Percentiles rank a stretch among this genome's conserved stretches.
These are phyloP conservation scores for Aleiodes leptofemur DNA, from an alignment of 2,888 invertebrate genomes.

Conservation along the genomic window DNA sequence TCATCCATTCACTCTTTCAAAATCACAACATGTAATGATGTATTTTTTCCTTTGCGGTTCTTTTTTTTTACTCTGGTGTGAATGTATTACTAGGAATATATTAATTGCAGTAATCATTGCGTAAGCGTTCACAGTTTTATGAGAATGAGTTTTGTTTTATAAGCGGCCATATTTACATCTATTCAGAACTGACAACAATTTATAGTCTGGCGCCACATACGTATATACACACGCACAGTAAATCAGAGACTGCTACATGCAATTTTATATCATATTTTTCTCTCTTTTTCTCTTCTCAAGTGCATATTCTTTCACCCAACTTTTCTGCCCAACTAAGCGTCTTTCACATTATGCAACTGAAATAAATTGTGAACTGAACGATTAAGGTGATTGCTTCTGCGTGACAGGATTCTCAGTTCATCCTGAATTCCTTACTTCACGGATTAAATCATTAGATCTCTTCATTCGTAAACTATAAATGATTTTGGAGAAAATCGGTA, in stretches of 20 bases:
- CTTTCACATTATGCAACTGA: conserved; percentile 15
- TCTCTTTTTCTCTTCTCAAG: not conserved
- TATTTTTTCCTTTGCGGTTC: not conserved
- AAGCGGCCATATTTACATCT: not conserved
- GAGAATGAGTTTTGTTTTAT: conserved; percentile 4
- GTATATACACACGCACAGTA: conserved; percentile 15
- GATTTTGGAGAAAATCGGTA: conserved; percentile 26
- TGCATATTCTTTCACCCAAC: conserved; percentile 15
- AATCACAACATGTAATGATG: not conserved
- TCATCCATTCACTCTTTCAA: not conserved
- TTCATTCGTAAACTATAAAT: too few species aligned
- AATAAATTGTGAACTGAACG: conserved; percentile 44
- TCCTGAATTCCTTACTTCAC: conserved; percentile 56
- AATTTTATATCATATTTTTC: not conserved
- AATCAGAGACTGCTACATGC: conserved; percentile 11
- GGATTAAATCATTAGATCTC: too few species aligned
- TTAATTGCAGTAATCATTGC: conserved; percentile 23
- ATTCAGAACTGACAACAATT: conserved; percentile 47
- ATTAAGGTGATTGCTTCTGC: conserved; percentile 46
- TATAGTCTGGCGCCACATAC: conserved; percentile 37
- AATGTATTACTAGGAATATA: not conserved
- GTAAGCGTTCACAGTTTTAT: not conserved
- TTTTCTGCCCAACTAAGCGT: not conserved
- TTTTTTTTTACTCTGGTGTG: not conserved
- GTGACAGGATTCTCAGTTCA: conserved; percentile 44